Percentiles rank a stretch among this genome's conserved stretches.
phyloP scores from a whole-genome alignment of 2,888 invertebrate genomes.

The Neoscelio sp. region DNA sequence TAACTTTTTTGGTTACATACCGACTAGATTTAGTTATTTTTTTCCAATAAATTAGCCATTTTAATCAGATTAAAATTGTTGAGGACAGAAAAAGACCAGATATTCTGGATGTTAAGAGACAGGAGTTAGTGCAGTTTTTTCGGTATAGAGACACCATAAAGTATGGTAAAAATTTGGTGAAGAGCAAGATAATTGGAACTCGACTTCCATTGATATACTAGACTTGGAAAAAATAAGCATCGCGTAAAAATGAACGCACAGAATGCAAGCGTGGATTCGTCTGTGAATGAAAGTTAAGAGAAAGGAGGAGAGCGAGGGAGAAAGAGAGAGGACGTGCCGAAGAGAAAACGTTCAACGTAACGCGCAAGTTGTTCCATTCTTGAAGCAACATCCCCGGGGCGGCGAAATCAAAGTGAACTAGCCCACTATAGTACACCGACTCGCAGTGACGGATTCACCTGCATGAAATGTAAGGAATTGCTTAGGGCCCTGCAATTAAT shows the following conservation, averaged over 20 bases:
- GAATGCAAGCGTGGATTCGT: constrained; percentile 28
- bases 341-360: constrained; percentile 1
- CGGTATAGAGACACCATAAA: constrained; percentile 7
- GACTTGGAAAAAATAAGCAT: constrained; percentile 19
- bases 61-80: no score
- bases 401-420: constrained; percentile 77
- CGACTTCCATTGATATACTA: not conserved
- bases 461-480: constrained; percentile 34
- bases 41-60: no score
- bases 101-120: no score
- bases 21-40: no score
- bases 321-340: constrained; percentile 9
- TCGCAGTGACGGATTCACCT: constrained; percentile 61
- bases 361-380: constrained; percentile 49
- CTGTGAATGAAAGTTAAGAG: constrained; percentile 52
- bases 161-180: constrained; percentile 4
- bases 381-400: constrained; percentile 62
- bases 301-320: constrained; percentile 46
- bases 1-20: no score
- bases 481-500: constrained; percentile 33
- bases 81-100: no score
- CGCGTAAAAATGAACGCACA: constrained; percentile 24
- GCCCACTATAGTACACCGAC: constrained; percentile 60
- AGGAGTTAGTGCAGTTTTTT: no score
- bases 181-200: not conserved